Conservation (phyloP, 1,140 invertebrate genomes). For the Dolichoris vasculosae region DNA sequence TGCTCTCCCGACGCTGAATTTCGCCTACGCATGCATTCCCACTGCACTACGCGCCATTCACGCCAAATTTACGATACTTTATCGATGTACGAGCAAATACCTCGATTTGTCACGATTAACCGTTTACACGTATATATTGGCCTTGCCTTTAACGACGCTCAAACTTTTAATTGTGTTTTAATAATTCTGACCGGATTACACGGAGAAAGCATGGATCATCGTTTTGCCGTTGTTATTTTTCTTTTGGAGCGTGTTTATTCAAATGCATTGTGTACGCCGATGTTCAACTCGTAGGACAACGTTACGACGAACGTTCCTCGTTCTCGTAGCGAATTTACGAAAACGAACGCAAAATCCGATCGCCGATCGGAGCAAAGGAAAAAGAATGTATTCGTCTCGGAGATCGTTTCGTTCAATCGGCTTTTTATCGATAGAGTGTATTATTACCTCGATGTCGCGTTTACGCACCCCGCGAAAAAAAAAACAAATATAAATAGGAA, state of each 20-base stretch:
- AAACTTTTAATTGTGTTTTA: no score
- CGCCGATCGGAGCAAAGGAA: neutral
- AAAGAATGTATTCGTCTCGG: neutral
- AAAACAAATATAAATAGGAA: no score
- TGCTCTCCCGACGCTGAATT: conserved; percentile 60
- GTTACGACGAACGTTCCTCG: neutral
- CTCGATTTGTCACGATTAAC: no score
- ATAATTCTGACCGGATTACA: neutral
- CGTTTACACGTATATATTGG: no score
- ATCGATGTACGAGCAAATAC: neutral
- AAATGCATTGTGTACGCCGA: neutral
- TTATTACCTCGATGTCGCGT: neutral
- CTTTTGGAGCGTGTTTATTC: neutral
- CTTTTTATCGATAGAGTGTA: neutral
- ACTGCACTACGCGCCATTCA: conserved; percentile 52
- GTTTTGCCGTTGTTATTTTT: no score
- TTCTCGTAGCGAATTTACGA: no score
- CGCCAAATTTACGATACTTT: conserved; percentile 17
- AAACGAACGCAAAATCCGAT: neutral
- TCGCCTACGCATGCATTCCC: conserved; percentile 62
- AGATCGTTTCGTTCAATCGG: neutral
- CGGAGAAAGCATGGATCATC: neutral
- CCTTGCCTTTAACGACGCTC: no score
- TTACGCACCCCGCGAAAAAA: neutral
- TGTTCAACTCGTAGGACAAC: neutral